Base-by-base conservation (phyloP, 2,888 invertebrate species). In the Steinernema scapterisci region DNA sequence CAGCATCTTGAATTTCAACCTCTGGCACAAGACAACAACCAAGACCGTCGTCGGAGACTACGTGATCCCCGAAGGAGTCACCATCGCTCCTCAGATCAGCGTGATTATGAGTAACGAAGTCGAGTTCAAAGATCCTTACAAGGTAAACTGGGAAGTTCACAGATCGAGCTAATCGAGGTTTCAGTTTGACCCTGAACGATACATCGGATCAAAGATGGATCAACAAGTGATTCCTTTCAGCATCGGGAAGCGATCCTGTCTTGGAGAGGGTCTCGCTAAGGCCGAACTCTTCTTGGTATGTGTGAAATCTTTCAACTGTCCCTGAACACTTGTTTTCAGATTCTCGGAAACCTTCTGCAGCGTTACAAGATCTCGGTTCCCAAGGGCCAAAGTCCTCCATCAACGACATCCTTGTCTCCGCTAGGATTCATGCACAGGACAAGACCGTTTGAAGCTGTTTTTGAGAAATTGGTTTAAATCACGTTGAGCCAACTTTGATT, bases 11-110 rank as follows among this genome's bases (percentile, higher is more conserved):
- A 63, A 63, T n/a, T 63, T 63, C 31, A 63, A 63, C 19, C 19
- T 63, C 16, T 63, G 63, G 63, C 63, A 63, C 63, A 63, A 63
- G 19, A 63, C 63, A 31, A 63, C 63, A 5, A 63, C 63, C 31
- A 63, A 63, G 31, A 31, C 63, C 13, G 63, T 63, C 9, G 63
- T 63, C 3, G 63, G 63, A 25, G 63, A 63, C 19, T 63, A n/a
- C 31, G 19, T 63, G 25, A 63, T 63, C n/a, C 63, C 63, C 1
- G 63, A 63, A 25, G 63, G 63, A 1, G 63, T 63, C 31, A 63
- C 63, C 16, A 63, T 63, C 6, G 63, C 63, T 16, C 63, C 63
- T 63, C 63, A 63, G 16, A 27, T 63, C 38, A 63, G 63, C 31
- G 63, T 63, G 13, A 63, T 63, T n/a, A 27, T 63, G 63, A 63